A percentile compares a stretch with the other conserved stretches of the same genome.
phyloP scores from a whole-genome alignment of 2,113 vertebrate species.

The Eurypyga helias region DNA sequence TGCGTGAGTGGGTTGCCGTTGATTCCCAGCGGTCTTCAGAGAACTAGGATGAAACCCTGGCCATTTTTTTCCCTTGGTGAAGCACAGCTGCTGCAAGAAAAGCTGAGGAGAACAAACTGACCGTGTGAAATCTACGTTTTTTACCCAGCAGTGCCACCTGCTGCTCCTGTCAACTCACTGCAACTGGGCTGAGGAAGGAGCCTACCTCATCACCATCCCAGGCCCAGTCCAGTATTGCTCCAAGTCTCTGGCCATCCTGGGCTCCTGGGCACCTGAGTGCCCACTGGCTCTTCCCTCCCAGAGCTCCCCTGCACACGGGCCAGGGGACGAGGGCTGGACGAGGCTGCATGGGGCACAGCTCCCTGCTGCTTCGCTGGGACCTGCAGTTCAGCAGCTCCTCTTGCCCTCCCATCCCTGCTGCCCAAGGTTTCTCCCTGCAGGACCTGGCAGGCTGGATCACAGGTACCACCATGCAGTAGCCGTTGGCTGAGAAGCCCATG shows the following conservation, averaged over 20 bases:
- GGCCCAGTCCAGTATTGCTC: background rate
- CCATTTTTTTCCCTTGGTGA: background rate
- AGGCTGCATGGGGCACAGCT: background rate
- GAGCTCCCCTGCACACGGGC: background rate
- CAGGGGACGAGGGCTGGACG: background rate
- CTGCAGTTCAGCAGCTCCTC: background rate
- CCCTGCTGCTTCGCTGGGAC: background rate
- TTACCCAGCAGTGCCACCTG: background rate
- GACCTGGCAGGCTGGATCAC: background rate
- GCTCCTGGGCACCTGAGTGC: background rate
- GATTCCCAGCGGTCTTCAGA: background rate
- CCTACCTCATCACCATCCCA: background rate
- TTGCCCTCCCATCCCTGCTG: background rate
- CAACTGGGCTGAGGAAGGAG: background rate
- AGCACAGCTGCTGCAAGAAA: background rate
- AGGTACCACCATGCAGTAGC: background rate
- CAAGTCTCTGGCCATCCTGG: background rate
- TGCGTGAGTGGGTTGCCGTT: accelerated
- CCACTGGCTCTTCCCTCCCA: no score
- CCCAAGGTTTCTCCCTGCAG: background rate
- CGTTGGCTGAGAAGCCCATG: background rate
- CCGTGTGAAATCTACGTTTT: accelerated
- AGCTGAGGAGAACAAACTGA: accelerated
- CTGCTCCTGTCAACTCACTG: background rate
- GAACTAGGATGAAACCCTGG: background rate